Base-by-base conservation (phyloP, 2,888 invertebrate species). In the Stenotaenia linearis region DNA sequence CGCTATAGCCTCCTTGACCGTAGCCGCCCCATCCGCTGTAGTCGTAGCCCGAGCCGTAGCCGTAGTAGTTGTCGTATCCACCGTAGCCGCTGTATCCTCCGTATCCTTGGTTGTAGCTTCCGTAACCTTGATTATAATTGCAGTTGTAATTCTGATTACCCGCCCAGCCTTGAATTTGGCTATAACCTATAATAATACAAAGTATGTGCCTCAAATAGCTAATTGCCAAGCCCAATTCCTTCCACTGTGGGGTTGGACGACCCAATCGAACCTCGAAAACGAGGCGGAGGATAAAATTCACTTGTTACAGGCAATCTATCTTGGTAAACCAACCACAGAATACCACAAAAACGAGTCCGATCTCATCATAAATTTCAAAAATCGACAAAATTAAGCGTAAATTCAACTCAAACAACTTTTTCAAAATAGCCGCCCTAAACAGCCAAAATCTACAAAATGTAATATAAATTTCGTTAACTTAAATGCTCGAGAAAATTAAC, bases 1-100 rank as follows among this genome's bases (percentile, higher is more conserved):
- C 85, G 83, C 86, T 85, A 88, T 92, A 92, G 86, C 92, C 91
- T 86, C 92, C 92, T 88, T 92, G 92, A 85, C 82, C 82, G 79
- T 82, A 82, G 79, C 82, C 82, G 45, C 82, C 83, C 80, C 82
- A 82, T 61, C 87, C 87, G 83, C 86, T 87, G 84, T 86, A 86
- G 82, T 87, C 87, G 87, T 92, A 92, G 85, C 92, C 91, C 88
- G 92, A 91, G 56, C 83, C 83, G 79, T 91, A 91, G 83, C 92
- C 86, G 90, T 91, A 90, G 83, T 85, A 84, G 80, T 85, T 84
- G 82, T 92, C 92, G 87, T 92, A 91, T 84, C 92, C 89, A 84
- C 80, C 79, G 77, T 82, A 81, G 40, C 82, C 81, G 45, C 82
- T 78, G 74, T 90, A 90, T 80, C 87, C 87, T 81, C 90, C 90